Evolutionary conservation across 2,888 invertebrate genomes (phyloP).

Genomic region (Spatulosminthurus flaviceps): DNA sequence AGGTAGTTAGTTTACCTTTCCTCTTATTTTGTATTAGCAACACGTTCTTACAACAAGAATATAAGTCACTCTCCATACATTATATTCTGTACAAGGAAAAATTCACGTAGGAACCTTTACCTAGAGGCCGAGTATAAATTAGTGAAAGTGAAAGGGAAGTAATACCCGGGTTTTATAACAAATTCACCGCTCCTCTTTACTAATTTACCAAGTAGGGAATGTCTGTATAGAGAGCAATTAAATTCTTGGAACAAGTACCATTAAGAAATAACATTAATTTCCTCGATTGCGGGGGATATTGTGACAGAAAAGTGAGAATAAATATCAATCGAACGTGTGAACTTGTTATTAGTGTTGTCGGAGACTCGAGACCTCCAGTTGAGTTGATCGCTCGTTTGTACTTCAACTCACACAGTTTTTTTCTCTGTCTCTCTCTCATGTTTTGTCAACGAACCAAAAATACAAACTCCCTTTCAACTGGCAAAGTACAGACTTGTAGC

Average conservation of each 20-base stretch:
- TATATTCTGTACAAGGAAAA: no score
- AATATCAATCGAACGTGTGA: slow-evolving; percentile 24
- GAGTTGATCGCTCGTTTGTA: slow-evolving; percentile 2
- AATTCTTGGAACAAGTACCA: neutral
- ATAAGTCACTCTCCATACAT: no score
- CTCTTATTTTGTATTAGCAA: neutral
- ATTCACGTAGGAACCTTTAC: no score
- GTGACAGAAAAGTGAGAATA: slow-evolving; percentile 24
- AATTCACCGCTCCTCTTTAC: no score
- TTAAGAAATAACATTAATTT: slow-evolving; percentile 23
- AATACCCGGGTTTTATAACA: no score
- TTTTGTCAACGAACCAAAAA: neutral
- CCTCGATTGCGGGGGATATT: no score
- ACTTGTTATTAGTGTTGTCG: slow-evolving; percentile 27
- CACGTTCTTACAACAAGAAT: neutral
- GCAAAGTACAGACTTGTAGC: neutral
- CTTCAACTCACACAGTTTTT: neutral
- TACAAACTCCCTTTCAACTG: neutral
- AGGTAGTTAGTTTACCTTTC: slow-evolving; percentile 5
- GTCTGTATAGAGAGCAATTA: neutral
- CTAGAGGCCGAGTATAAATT: no score
- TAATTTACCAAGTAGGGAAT: neutral
- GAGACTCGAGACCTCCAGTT: slow-evolving; percentile 24
- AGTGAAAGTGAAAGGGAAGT: no score
- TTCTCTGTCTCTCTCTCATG: neutral